Base-by-base conservation (phyloP, 2,888 invertebrate species). In the Synergus japonicus region DNA sequence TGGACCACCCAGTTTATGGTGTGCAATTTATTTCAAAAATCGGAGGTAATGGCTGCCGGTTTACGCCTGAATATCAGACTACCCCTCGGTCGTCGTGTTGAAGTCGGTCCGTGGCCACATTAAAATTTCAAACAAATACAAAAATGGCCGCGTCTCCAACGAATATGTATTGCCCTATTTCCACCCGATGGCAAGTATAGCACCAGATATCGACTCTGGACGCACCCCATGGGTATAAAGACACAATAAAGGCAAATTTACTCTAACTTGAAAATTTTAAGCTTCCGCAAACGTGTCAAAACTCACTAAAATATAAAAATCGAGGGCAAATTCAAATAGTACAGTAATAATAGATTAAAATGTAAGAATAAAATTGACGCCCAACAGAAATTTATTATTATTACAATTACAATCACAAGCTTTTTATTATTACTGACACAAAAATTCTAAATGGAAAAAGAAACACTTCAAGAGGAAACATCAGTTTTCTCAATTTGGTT, bases 1-100 rank as follows among this genome's bases (percentile, higher is more conserved):
- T 90, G 89, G 89, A 89, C 90, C 89, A 85, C 88, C 89, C 90
- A 91, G 90, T 91, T 92, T 92, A 91, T 91, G 90, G 90, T 87
- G 86, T 86, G 88, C 91, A 91, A 91, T 92, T 92, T 92, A 92
- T 92, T 91, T 91, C 85, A 85, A 89, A 89, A 91, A 91, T 91
- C 91, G 91, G 91, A 91, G 89, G 90, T 91, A 91, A 91, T 91
- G 91, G 91, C 89, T 88, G 87, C 86, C 88, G 87, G 88, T 90
- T 91, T 90, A 91, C 89, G 88, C 88, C 54, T 15, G 60, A 22
- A 18, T 63, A 65, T 60, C 46, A 78, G 15, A 77, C 63, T 76
- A 77, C 65, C 64, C 76, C 43, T 66, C 43, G 63, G 13, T 58
- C 29, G 18, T 63, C 64, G 66, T 66, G 58, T 44, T 29, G 22